Conservation (phyloP, 2,113 vertebrate genomes). For the Pangasianodon hypophthalmus region DNA sequence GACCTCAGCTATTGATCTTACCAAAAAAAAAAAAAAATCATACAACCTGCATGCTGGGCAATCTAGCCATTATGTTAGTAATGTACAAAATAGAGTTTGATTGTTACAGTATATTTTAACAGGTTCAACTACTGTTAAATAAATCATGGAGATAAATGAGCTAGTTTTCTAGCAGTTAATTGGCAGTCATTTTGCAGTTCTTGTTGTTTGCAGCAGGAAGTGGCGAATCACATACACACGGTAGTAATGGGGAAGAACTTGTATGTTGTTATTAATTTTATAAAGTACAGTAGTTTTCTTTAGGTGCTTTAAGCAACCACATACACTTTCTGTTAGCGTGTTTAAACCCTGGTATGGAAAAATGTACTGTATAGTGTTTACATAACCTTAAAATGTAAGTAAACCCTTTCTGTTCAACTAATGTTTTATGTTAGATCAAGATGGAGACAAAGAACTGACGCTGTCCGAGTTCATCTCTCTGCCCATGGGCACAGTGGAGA, state of each 20-base stretch:
- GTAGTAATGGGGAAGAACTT: neutral
- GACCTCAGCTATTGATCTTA: neutral
- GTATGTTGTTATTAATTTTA: neutral
- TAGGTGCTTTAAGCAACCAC: too few species aligned
- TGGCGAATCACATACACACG: neutral
- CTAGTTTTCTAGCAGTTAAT: neutral
- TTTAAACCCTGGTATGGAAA: neutral
- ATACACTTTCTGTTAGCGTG: neutral
- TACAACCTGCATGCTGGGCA: neutral
- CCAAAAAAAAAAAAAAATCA: neutral
- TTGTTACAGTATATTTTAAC: too few species aligned
- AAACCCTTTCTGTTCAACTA: neutral
- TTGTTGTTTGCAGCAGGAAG: neutral
- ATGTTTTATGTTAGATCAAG: constrained; percentile 78
- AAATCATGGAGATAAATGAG: neutral
- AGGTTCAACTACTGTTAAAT: neutral
- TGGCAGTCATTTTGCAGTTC: neutral
- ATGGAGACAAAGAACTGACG: constrained; percentile 86
- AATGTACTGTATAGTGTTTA: neutral
- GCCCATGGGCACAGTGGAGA: constrained; percentile 92
- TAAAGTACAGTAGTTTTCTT: neutral
- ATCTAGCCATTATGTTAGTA: neutral
- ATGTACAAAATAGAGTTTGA: neutral
- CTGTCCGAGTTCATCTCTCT: constrained; percentile 92
- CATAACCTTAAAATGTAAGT: neutral